These are phyloP conservation scores for Pseudolaguvia tuberculata DNA, from an alignment of 2,113 vertebrate genomes.

Conservation along the genomic window DNA sequence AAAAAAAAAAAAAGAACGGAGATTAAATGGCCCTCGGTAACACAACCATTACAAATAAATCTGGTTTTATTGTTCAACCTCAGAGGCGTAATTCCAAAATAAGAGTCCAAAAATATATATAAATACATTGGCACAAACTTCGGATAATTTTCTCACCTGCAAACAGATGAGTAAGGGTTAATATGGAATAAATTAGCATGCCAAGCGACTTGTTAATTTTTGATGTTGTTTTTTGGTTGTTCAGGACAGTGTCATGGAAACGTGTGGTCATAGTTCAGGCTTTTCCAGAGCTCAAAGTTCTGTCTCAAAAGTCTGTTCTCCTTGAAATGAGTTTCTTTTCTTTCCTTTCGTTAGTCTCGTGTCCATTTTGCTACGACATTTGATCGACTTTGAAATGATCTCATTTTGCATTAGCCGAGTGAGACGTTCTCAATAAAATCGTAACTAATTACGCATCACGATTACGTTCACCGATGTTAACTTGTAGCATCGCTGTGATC, in stretches of 20 bases:
- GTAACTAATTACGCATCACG: background rate
- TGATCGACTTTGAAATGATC: background rate
- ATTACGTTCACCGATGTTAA: too few relatives aligned
- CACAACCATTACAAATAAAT: background rate
- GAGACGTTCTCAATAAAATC: background rate
- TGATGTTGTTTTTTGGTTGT: background rate
- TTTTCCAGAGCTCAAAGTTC: background rate
- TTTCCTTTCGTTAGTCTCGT: background rate
- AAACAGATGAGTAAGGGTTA: slow-evolving; percentile 68
- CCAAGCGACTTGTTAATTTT: background rate
- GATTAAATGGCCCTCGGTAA: background rate
- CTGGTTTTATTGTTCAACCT: background rate
- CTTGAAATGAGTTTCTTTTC: background rate
- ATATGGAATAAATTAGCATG: background rate
- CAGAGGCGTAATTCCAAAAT: too few relatives aligned
- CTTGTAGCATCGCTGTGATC: too few relatives aligned
- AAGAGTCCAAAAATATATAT: too few relatives aligned
- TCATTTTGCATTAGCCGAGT: background rate
- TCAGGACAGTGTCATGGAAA: background rate
- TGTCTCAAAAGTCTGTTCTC: background rate
- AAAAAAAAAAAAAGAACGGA: background rate
- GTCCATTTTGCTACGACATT: background rate
- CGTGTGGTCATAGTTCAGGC: background rate
- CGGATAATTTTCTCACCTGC: slow-evolving; percentile 67
- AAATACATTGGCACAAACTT: background rate